Evolutionary conservation across 2,797 vertebrate species (phyloP), one percentile per base, ranked within the genome.

Genomic region (Decapterus maruadsi): DNA sequence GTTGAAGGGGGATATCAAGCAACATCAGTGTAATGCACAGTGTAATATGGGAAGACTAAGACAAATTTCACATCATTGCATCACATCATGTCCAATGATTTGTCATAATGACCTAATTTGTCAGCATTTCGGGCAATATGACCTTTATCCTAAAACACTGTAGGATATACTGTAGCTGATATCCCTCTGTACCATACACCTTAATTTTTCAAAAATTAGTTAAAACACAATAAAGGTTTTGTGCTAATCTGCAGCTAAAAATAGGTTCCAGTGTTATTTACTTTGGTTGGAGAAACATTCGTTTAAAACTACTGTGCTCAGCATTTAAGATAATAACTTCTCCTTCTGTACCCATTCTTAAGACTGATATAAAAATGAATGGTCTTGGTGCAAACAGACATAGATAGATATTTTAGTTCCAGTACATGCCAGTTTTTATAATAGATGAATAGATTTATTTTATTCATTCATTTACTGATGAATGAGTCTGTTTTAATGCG

Each of bases 71-170:
- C 19, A 56, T 16, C 45, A 48, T 48, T 48, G 19, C 2, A 19
- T 48, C 45, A 48, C 45, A 13, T 43, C 53, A 26, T 43, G 3
- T 54, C 8, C 42, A 38, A 38, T 68, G 26, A 54, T 64, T 45
- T 36, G 42, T 53, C 20, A 53, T 46, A 54, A 54, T 54, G 48
- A 54, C 58, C 48, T 36, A 26, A 38, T 54, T 68, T 62, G 16
- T 61, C 29, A 46, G 40, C 16, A 40, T 61, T 62, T 56, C 62
- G 51, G 6, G 56, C 46, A 20, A 48, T 46, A 40, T 67, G 50
- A 61, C 48, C 38, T 69, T 63, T 34, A 56, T 57, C 43, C 66
- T 56, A 34, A 53, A 69, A 38, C 16, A 17, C 11, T 55, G 16
- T 38, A n/a, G 19, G 31, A 48, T 63, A 6, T 58, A 17, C 40